Evolutionary conservation across 2,888 invertebrate species (phyloP).

Genomic region (Pyrrhosoma nymphula): DNA sequence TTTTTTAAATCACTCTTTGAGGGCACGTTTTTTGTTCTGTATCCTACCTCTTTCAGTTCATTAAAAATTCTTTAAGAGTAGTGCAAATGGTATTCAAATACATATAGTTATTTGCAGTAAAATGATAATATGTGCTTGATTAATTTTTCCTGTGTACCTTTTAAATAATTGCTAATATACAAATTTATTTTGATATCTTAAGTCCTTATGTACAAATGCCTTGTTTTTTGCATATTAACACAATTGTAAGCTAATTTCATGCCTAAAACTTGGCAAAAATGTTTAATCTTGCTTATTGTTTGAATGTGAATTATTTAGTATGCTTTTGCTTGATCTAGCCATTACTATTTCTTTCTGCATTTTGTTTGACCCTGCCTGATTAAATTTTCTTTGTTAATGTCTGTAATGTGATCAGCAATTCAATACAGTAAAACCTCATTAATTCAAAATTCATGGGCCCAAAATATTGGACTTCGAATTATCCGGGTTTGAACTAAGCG

Average conservation of each 20-base stretch:
- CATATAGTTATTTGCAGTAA: neutral
- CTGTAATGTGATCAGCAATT: too few relatives aligned
- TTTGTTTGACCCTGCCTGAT: neutral
- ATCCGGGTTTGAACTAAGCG: too few relatives aligned
- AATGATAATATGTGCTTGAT: neutral
- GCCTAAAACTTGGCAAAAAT: neutral
- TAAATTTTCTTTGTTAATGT: neutral
- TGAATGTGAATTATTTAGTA: neutral
- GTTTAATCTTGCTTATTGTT: neutral
- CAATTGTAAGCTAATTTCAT: neutral
- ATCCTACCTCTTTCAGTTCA: neutral
- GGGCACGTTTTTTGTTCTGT: neutral
- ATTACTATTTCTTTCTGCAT: neutral
- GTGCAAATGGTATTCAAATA: neutral
- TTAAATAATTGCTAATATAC: neutral
- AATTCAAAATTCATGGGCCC: too few relatives aligned
- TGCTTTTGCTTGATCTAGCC: slow-evolving; percentile 6
- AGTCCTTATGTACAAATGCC: neutral
- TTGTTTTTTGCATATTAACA: neutral
- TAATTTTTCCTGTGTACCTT: slow-evolving; percentile 6
- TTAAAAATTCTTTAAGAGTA: neutral
- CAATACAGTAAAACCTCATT: too few relatives aligned
- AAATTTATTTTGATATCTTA: neutral
- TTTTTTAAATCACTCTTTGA: neutral
- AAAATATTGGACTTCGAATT: too few relatives aligned